Evolutionary conservation across 2,113 vertebrate genomes (phyloP).

Genomic region (Suricata suricatta): DNA sequence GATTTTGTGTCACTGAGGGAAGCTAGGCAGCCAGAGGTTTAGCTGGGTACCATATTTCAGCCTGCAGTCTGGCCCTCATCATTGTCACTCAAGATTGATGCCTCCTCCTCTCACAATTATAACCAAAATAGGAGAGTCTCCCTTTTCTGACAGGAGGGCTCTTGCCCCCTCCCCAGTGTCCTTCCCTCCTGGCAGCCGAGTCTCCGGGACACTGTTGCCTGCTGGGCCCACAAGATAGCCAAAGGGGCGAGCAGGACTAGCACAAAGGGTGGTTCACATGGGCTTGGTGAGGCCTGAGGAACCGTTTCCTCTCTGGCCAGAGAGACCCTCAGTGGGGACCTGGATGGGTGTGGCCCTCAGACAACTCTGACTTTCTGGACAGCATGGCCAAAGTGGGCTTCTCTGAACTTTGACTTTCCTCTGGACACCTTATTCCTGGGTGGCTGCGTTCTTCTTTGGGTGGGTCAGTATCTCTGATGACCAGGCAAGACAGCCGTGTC

Average conservation of each 20-base stretch:
- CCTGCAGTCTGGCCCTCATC: background rate
- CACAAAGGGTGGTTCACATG: background rate
- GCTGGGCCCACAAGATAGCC: background rate
- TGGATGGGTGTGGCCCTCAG: background rate
- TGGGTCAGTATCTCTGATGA: background rate
- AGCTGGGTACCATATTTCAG: background rate
- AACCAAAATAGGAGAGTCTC: background rate
- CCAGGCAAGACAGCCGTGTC: background rate
- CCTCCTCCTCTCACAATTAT: background rate
- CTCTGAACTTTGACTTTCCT: constrained; percentile 31
- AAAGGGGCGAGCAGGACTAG: background rate
- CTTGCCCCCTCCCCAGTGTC: background rate
- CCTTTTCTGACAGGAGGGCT: background rate
- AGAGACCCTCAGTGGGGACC: background rate
- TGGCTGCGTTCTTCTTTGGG: background rate
- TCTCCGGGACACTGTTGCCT: background rate
- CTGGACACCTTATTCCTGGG: background rate
- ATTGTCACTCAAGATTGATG: background rate
- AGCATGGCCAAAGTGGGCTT: background rate
- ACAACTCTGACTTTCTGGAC: background rate
- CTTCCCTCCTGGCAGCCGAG: background rate
- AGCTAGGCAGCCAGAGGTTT: constrained; percentile 19
- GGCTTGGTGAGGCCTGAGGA: background rate
- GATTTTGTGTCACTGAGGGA: background rate
- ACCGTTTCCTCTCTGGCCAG: background rate